These are phyloP conservation scores for Caenorhabditis japonica DNA, from an alignment of 2,888 invertebrate genomes.

Conservation along the genomic window DNA sequence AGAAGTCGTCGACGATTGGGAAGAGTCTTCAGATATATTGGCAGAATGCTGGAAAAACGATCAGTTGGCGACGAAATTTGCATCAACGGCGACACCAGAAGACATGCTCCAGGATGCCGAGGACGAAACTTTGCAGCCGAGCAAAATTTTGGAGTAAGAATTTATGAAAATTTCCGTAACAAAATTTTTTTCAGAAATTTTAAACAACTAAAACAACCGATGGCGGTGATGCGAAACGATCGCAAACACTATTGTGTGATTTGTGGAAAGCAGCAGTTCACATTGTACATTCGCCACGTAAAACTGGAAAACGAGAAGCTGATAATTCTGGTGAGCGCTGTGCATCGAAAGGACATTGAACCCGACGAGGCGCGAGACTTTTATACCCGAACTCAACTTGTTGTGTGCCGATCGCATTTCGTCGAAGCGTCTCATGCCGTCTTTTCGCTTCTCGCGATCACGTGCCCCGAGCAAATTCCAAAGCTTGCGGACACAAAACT, in stretches of 20 bases:
- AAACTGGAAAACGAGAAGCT: not conserved
- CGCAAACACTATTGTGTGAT: not conserved
- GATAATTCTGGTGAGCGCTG: not conserved
- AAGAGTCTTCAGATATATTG: no score
- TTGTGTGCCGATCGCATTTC: constrained; percentile 1
- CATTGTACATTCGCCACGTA: not conserved
- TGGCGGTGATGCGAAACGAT: not conserved
- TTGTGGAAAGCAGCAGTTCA: not conserved
- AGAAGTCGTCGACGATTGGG: not conserved
- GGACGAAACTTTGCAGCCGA: no score
- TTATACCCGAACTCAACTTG: not conserved
- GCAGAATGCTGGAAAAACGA: no score
- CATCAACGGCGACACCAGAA: no score
- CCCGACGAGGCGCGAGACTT: not conserved
- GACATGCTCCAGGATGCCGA: no score
- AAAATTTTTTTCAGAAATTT: no score
- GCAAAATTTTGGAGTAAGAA: no score
- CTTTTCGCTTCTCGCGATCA: not conserved
- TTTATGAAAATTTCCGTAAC: no score
- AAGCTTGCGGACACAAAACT: no score
- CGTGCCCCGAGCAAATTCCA: no score
- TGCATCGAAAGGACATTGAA: not conserved
- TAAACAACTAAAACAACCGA: no score
- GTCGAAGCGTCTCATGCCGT: not conserved
- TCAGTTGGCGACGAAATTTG: no score